These are phyloP conservation scores for Nicator chloris DNA, from an alignment of 2,113 vertebrate species.

Conservation along the genomic window DNA sequence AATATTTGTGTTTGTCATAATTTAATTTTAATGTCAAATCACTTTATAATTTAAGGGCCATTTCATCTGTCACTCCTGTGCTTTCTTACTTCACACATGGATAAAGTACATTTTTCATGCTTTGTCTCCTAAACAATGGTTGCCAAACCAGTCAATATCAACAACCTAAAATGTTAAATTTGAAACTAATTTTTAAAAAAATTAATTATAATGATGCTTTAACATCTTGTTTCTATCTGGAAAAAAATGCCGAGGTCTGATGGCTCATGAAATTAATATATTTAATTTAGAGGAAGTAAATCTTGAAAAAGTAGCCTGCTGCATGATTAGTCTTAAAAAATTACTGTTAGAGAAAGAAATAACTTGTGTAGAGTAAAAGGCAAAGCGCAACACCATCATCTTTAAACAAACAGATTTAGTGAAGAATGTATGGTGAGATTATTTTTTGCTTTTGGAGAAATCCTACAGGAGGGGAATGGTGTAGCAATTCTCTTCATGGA, in stretches of 20 bases:
- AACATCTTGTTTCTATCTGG: background rate
- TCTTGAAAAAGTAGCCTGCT: background rate
- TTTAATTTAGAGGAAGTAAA: background rate
- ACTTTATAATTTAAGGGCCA: background rate
- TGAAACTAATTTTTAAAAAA: background rate
- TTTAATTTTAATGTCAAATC: background rate
- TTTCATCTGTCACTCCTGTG: background rate
- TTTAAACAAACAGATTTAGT: background rate
- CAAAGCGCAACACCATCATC: background rate
- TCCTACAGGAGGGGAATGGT: background rate
- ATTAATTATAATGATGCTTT: background rate
- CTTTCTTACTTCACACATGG: background rate
- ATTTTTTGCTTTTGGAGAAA: background rate
- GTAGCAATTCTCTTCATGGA: background rate
- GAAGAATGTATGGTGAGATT: background rate
- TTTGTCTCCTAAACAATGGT: background rate
- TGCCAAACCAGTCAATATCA: background rate
- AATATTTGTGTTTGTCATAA: constrained; percentile 20
- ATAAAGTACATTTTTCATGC: background rate
- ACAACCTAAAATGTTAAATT: background rate
- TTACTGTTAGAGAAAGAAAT: background rate
- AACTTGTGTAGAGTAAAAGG: background rate
- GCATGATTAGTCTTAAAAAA: background rate
- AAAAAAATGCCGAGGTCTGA: background rate
- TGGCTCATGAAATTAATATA: background rate